Conservation (phyloP, 2,797 vertebrate genomes). For the Sebastes kiyomatsui region DNA sequence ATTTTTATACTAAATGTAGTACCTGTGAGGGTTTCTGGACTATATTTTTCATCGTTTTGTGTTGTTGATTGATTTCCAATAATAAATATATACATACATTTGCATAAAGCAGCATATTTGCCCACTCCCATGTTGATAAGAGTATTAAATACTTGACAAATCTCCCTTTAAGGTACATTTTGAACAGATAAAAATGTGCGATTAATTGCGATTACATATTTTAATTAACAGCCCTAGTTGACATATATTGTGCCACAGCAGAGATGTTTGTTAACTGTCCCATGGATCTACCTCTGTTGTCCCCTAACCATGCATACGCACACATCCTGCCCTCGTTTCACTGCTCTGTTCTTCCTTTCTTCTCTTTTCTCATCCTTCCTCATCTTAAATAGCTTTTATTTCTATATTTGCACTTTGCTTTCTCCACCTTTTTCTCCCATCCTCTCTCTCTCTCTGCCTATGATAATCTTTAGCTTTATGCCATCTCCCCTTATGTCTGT, state of each 20-base stretch:
- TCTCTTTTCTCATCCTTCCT: not conserved
- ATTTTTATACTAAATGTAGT: too few species aligned
- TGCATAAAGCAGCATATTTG: too few species aligned
- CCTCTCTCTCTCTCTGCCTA: not conserved
- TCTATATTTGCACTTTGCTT: constrained; percentile 11
- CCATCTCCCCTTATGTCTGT: constrained; percentile 17
- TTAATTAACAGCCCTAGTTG: too few species aligned
- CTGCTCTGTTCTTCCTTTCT: not conserved
- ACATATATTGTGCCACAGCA: constrained; percentile 7
- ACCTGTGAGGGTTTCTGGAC: too few species aligned
- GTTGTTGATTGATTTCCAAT: too few species aligned
- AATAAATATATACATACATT: too few species aligned
- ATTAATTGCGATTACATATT: too few species aligned
- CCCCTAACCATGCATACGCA: not conserved
- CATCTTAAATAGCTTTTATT: constrained; percentile 13
- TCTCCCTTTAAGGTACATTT: too few species aligned
- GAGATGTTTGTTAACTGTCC: constrained; percentile 43
- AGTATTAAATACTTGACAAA: too few species aligned
- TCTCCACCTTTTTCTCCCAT: not conserved
- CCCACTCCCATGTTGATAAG: too few species aligned
- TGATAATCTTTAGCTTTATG: constrained; percentile 20
- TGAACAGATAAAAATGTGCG: too few species aligned
- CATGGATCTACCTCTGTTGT: constrained; percentile 29
- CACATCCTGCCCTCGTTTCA: constrained; percentile 20
- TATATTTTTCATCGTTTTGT: too few species aligned